Evolutionary conservation across 1,140 invertebrate species (phyloP), one percentile per base, ranked within the genome.

Genomic region (Listronotus bonariensis): DNA sequence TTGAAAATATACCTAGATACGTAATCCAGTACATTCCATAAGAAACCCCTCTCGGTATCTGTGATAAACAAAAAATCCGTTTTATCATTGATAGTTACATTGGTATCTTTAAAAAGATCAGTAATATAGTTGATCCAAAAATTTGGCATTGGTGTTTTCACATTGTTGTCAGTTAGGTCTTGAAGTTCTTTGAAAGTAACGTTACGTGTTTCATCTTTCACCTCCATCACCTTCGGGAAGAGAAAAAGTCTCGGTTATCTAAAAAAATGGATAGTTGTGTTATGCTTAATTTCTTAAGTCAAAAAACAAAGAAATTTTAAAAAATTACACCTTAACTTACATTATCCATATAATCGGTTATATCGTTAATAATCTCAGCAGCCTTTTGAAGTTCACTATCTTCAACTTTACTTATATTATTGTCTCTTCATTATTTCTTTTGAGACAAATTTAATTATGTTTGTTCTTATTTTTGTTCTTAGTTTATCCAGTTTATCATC

Each of bases 91-190:
- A 73, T 65, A 42, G 81, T 82, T 6, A 84, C 77, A 10, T 83
- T 77, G 34, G 82, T 72, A 10, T 81, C 82, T 9, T 80, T 79
- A 57, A 89, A 86, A 5, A 91, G 66, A 38, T 83, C 79, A 66
- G 83, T 82, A 20, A 91, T 74, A 69, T 88, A 90, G 18, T 78
- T 80, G 45, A 80, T 76, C 87, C 87, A 90, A 49, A 89, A 82
- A 20, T 82, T 51, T 66, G 62, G 60, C 32, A 68, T 38, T 18
- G 59, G 63, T 8, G 63, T 70, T 51, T 52, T 54, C 42, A 68
- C 49, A 36, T 60, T 62, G 41, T 58, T 64, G n/a, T 57, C 64
- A n/a, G 62, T 72, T 14, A 62, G 41, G 17, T 53, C 56, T 40
- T 74, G 66, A 12, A 70, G 52, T 10, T 67, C 32, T n/a, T 49